Base-by-base conservation (phyloP, 1,140 invertebrate species). In the Xylocopa sonorina region DNA sequence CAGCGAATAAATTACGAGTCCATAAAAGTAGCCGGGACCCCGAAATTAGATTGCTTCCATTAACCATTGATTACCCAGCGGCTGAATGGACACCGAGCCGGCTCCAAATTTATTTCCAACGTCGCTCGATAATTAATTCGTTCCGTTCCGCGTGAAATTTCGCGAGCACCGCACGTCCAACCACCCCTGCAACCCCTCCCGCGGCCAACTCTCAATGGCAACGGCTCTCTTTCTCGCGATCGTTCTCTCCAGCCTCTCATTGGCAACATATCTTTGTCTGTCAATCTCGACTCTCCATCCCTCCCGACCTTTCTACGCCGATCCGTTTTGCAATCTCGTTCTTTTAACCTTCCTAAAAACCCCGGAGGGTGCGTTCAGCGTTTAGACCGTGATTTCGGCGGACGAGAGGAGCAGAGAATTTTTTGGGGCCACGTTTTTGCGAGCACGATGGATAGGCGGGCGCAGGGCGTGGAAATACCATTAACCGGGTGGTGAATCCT, bases 401-500 rank as follows among this genome's bases (percentile, higher is more conserved):
- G 0, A 24, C n/a, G 4, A 48, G 18, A 34, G 5, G 12, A 34
- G 34, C 4, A 43, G 21, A 21, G n/a, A 16, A 6, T 3, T 10
- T 18, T 32, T n/a, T n/a, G 5, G 32, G 14, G 16, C 32, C 43
- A 81, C 79, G 85, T 85, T 90, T 88, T 89, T 88, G 85, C 89
- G 89, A 87, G 81, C 76, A 53, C 60, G 41, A 38, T 4, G 72
- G 77, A 63, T 18, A 64, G 50, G 62, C 58, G 48, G 32, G 53
- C 21, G 27, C 29, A 18, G 76, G 21, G 67, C 41, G 68, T 50
- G 29, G 53, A 55, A 84, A 91, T 91, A 90, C 86, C 87, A 91
- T 91, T 90, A 90, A 89, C 78, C 79, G 78, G n/a, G n/a, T n/a
- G n/a, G 60, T 69, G 63, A 74, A 83, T 81, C 82, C 74, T 68